These are phyloP conservation scores for Pachycephala philippinensis DNA, from an alignment of 2,113 vertebrate genomes.

Conservation along the genomic window DNA sequence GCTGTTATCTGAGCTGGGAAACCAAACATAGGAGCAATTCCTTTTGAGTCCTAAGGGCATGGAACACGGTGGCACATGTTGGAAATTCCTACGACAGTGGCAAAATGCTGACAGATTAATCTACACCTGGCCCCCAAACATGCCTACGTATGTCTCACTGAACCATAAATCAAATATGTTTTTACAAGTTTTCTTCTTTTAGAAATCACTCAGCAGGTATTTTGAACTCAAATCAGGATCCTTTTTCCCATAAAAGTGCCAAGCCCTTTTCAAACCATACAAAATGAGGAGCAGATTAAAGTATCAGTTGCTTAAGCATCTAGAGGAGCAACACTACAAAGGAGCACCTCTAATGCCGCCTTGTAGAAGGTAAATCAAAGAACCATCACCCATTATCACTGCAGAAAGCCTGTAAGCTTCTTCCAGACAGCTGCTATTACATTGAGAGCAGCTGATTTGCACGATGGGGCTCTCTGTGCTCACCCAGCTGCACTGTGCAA, in stretches of 20 bases:
- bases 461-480: fast-evolving
- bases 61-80: conserved; percentile 37
- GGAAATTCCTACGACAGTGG: conserved; percentile 34
- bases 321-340: not conserved
- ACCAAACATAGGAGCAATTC: not conserved
- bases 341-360: not conserved
- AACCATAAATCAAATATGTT: conserved; percentile 19
- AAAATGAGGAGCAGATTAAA: conserved; percentile 8
- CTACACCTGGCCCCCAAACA: conserved; percentile 29
- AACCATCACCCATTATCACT: not conserved
- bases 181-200: conserved; percentile 56
- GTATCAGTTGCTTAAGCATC: not conserved
- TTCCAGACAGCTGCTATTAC: not conserved
- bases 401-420: not conserved
- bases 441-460: not conserved
- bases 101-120: conserved; percentile 46
- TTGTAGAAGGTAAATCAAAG: not conserved
- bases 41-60: not conserved
- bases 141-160: not conserved
- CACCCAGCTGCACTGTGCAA: not conserved
- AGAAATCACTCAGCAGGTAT: conserved; percentile 42
- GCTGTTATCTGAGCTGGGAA: conserved; percentile 49
- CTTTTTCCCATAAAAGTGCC: not conserved
- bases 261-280: not conserved
- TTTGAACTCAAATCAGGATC: not conserved